Evolutionary conservation across 2,888 invertebrate genomes (phyloP), one percentile per base, ranked within the genome.

Genomic region (Philhelius pedissequus): DNA sequence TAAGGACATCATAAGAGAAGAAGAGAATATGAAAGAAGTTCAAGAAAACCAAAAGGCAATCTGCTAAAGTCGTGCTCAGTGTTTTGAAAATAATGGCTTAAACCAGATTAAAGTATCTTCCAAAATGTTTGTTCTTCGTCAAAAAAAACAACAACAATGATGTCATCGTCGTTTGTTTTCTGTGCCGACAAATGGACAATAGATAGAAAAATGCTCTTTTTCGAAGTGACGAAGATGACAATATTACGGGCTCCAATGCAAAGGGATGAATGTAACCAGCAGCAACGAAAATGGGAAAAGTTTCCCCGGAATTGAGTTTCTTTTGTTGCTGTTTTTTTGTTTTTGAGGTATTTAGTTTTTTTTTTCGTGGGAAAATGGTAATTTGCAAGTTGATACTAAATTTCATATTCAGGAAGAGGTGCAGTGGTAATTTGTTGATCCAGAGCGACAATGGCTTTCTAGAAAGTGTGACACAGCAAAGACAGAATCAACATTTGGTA

Each of bases 11-110:
- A 15, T 20, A 45, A 9, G 3, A 4, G 11, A 18, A 38, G 11
- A 18, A 38, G 15, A 38, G 54, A 58, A 38, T 30, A 70, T 43
- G 22, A 27, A 60, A 60, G 18, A 54, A 54, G 11, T 54, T 30
- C 45, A 48, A 64, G 45, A 64, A 48, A 64, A 30, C 66, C 68
- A 62, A 70, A 84, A 75, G 79, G 75, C 84, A 84, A 84, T 84
- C 79, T 84, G 84, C 84, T 66, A 54, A 79, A 84, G 70, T 84
- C 84, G 84, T 84, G 84, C 84, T 58, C 84, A 79, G 84, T 79
- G 79, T 79, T 79, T 84, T 84, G 70, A 84, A 75, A 84, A 84
- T 84, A 84, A 84, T 79, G 79, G 71, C 84, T 84, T 79, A 79
- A 84, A 71, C 79, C 75, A 64, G 75, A 79, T 84, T 79, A 84